Conservation (phyloP, 2,113 vertebrate species). For the Gila orcuttii region DNA sequence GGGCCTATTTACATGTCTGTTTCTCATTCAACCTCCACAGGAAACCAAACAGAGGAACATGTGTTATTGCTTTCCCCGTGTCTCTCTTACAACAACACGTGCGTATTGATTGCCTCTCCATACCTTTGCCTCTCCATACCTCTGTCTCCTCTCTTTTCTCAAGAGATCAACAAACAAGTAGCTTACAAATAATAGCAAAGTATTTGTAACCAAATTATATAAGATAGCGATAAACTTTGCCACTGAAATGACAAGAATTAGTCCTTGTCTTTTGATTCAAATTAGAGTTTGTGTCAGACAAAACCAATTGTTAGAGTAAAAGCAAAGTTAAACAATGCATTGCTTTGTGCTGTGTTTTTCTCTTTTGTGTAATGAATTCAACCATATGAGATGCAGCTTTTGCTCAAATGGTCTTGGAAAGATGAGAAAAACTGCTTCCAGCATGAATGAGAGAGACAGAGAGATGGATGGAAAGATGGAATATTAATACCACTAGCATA, state of each 20-base stretch:
- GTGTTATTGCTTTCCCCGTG: slow-evolving; percentile 21
- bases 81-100: slow-evolving; percentile 14
- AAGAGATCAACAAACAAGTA: background rate
- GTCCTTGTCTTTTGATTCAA: background rate
- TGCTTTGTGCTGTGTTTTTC: background rate
- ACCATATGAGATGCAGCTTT: slow-evolving; percentile 7
- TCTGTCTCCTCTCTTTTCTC: slow-evolving; percentile 18
- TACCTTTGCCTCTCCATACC: slow-evolving; percentile 14
- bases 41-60: slow-evolving; percentile 31
- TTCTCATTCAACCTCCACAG: slow-evolving; percentile 37
- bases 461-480: slow-evolving; percentile 39
- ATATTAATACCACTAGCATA: slow-evolving; percentile 43
- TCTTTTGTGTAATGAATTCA: slow-evolving; percentile 26
- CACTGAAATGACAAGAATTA: too few species aligned
- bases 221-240: background rate
- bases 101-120: slow-evolving; percentile 11
- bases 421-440: slow-evolving; percentile 29
- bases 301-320: background rate
- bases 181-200: background rate
- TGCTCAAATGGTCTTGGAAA: slow-evolving; percentile 25
- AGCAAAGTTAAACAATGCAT: slow-evolving; percentile 14
- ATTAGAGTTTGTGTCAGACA: background rate
- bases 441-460: slow-evolving; percentile 22
- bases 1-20: slow-evolving; percentile 33
- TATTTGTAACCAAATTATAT: background rate